phyloP scores from a whole-genome alignment of 2,888 invertebrate genomes.

The Caprella mutica region DNA sequence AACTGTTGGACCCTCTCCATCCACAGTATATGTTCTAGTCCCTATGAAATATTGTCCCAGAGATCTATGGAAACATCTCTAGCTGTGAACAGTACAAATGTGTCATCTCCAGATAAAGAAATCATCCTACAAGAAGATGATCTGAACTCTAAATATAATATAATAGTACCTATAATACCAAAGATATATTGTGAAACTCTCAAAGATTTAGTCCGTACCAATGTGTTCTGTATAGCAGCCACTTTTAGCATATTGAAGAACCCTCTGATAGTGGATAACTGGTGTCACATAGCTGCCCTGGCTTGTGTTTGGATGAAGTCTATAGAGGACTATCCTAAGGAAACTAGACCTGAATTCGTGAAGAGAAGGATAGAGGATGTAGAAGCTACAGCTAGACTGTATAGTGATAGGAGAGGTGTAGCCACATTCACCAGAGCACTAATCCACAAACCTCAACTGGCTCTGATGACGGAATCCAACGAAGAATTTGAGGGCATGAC shows the following conservation, averaged over 20 bases:
- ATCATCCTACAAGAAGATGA: constrained; percentile 13
- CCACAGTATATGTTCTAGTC: constrained; percentile 7
- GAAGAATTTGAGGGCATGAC: neutral
- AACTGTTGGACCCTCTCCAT: constrained; percentile 24
- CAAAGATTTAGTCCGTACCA: constrained; percentile 12
- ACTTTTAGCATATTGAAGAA: constrained; percentile 26
- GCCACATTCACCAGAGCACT: constrained; percentile 4
- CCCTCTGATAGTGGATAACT: constrained; percentile 19
- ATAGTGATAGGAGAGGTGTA: constrained; percentile 2
- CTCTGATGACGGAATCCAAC: constrained; percentile 21
- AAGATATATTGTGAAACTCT: constrained; percentile 3
- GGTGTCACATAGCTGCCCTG: constrained; percentile 18
- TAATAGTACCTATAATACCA: constrained; percentile 21
- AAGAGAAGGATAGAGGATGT: constrained; percentile 6
- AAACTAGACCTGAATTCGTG: constrained; percentile 13
- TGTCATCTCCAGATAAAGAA: constrained; percentile 11
- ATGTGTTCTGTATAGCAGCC: constrained; percentile 18
- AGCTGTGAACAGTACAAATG: neutral
- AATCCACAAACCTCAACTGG: constrained; percentile 8
- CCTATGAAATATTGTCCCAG: constrained; percentile 19
- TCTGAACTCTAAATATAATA: constrained; percentile 16
- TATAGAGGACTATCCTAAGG: constrained; percentile 15
- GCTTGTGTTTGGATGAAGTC: constrained; percentile 16
- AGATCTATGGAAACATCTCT: constrained; percentile 5
- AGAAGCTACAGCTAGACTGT: constrained; percentile 15